These are phyloP conservation scores for Labeo calbasu DNA, from an alignment of 2,797 vertebrate genomes.

Conservation along the genomic window DNA sequence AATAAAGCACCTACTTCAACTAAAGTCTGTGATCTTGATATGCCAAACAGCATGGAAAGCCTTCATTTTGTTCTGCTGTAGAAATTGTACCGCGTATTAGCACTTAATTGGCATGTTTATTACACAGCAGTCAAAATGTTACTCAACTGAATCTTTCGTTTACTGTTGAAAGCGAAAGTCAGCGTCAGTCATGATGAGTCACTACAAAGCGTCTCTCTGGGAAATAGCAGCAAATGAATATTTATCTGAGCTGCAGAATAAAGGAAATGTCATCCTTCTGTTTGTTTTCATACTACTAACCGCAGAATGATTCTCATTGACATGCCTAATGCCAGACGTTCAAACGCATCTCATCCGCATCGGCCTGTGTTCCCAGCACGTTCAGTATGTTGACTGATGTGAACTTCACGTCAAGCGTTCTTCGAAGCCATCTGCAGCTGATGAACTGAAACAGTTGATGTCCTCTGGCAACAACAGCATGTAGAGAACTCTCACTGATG, in stretches of 20 bases:
- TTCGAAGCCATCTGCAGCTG: conserved; percentile 13
- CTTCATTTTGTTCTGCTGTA: not conserved
- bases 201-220: conserved; percentile 30
- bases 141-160: not conserved
- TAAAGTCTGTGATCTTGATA: not conserved
- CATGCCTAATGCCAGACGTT: conserved; percentile 28
- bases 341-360: not conserved
- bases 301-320: conserved; percentile 2
- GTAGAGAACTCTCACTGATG: conserved; percentile 21
- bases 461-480: conserved; percentile 25
- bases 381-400: conserved; percentile 16
- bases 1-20: not conserved
- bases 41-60: not conserved
- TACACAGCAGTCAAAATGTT: conserved; percentile 13
- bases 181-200: conserved; percentile 8
- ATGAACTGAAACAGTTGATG: conserved; percentile 14
- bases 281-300: conserved; percentile 51
- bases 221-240: conserved; percentile 47
- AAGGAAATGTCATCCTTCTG: conserved; percentile 47
- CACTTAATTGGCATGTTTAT: conserved; percentile 20
- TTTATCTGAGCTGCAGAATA: conserved; percentile 39
- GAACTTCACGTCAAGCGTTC: not conserved
- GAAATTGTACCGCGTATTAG: not conserved
- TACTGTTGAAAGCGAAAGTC: conserved; percentile 33
- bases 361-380: not conserved